These are phyloP conservation scores for Phymatocera aterrima DNA, from an alignment of 2,888 invertebrate species.

Conservation along the genomic window DNA sequence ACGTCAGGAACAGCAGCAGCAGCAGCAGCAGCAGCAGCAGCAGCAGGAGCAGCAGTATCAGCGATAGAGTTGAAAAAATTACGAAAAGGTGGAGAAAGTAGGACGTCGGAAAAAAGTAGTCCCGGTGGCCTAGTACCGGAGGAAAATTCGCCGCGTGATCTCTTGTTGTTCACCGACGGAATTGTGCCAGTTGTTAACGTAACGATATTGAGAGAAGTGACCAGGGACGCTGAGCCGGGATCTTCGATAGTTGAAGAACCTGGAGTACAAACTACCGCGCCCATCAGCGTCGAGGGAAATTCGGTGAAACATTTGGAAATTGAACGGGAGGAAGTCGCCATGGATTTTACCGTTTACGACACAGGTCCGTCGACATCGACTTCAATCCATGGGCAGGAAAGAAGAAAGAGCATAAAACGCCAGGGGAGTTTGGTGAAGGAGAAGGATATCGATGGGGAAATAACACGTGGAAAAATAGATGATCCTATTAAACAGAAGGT, in stretches of 20 bases:
- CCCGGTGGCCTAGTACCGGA: neutral
- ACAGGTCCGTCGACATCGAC: slow-evolving; percentile 37
- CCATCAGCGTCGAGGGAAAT: neutral
- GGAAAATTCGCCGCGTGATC: neutral
- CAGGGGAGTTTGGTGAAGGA: slow-evolving; percentile 43
- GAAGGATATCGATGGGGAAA: slow-evolving; percentile 5
- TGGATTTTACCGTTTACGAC: slow-evolving; percentile 27
- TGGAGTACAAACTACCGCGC: neutral
- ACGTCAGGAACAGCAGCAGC: neutral
- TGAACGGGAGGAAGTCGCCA: slow-evolving; percentile 2
- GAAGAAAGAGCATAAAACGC: slow-evolving; percentile 27
- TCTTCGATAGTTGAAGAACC: neutral
- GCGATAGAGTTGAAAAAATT: slow-evolving; percentile 47
- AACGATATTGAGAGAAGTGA: slow-evolving; percentile 8
- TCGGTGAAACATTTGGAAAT: neutral
- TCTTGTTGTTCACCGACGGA: neutral
- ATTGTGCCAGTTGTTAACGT: slow-evolving; percentile 38
- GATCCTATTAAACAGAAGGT: neutral
- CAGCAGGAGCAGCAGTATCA: neutral
- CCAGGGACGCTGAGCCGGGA: neutral
- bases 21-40: too few species aligned
- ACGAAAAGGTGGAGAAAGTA: slow-evolving; percentile 46
- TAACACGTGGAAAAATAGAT: neutral
- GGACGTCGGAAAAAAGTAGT: neutral
- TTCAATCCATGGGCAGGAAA: slow-evolving; percentile 12